Conservation (phyloP, 2,888 invertebrate species). For the Lasioglossum leucozonium region DNA sequence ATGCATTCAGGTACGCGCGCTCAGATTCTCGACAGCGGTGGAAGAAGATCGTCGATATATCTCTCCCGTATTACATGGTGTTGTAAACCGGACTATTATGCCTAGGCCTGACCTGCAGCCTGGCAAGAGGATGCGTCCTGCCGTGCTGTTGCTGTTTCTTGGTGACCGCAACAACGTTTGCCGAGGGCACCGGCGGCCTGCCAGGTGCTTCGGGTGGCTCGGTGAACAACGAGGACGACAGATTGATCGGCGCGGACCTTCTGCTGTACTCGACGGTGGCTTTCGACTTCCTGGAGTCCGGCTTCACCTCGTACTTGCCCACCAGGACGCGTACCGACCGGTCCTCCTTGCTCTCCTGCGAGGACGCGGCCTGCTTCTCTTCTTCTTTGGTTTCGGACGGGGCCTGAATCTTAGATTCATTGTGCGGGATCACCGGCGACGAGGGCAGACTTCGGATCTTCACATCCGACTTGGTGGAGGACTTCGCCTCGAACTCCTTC, state of each 20-base stretch:
- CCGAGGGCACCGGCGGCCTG: conserved; percentile 85
- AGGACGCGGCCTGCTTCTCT: conserved; percentile 59
- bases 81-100: conserved; percentile 94
- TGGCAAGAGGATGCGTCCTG: conserved; percentile 95
- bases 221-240: conserved; percentile 63
- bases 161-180: conserved; percentile 88
- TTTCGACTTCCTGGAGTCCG: conserved; percentile 73
- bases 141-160: conserved; percentile 95
- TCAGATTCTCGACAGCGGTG: conserved; percentile 45
- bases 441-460: conserved; percentile 81
- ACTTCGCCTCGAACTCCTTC: conserved; percentile 94
- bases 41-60: not conserved
- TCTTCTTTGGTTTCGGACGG: conserved; percentile 76
- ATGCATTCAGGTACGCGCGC: conserved; percentile 60
- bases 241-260: conserved; percentile 79
- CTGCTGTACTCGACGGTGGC: conserved; percentile 81
- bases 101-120: conserved; percentile 92
- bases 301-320: conserved; percentile 89
- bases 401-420: conserved; percentile 82
- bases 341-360: conserved; percentile 86
- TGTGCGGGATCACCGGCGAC: conserved; percentile 88
- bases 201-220: conserved; percentile 80
- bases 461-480: conserved; percentile 83
- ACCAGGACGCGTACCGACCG: conserved; percentile 91
- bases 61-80: conserved; percentile 89